These are phyloP conservation scores for Drosophila paulistorum DNA, from an alignment of 1,140 invertebrate genomes.

Conservation along the genomic window DNA sequence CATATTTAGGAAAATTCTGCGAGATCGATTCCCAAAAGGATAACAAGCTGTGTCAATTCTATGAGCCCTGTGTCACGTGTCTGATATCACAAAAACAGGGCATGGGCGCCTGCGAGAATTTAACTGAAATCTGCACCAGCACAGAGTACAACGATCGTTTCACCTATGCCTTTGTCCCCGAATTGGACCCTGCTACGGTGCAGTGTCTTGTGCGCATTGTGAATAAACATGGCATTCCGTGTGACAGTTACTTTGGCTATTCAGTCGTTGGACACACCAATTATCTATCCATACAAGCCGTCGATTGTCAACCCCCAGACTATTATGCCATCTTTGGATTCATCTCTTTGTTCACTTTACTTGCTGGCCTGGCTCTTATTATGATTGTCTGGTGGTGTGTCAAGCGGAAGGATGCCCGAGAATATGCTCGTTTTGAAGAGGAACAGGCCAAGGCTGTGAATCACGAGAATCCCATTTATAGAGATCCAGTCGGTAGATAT, in stretches of 20 bases:
- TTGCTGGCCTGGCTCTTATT: slow-evolving; percentile 83
- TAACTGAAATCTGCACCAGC: slow-evolving; percentile 59
- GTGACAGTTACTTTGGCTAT: slow-evolving; percentile 84
- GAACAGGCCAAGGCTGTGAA: slow-evolving; percentile 82
- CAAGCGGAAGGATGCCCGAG: slow-evolving; percentile 83
- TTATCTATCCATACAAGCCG: slow-evolving; percentile 81
- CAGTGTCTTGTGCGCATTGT: slow-evolving; percentile 82
- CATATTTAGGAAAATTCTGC: slow-evolving; percentile 68
- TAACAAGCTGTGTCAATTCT: slow-evolving; percentile 79
- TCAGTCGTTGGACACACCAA: slow-evolving; percentile 72
- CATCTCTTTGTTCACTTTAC: slow-evolving; percentile 83
- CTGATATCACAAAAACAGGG: slow-evolving; percentile 64
- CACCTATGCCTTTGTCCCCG: slow-evolving; percentile 55
- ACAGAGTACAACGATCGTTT: slow-evolving; percentile 52
- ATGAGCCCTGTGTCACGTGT: slow-evolving; percentile 76
- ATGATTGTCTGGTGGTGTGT: slow-evolving; percentile 82
- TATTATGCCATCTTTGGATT: slow-evolving; percentile 63
- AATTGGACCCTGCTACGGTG: slow-evolving; percentile 48
- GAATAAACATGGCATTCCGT: slow-evolving; percentile 83
- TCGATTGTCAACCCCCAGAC: slow-evolving; percentile 78
- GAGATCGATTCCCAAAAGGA: slow-evolving; percentile 68
- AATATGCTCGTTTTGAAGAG: slow-evolving; percentile 83
- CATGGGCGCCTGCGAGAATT: slow-evolving; percentile 53
- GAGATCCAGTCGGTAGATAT: slow-evolving; percentile 84
- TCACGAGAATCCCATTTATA: slow-evolving; percentile 85